phyloP scores from a whole-genome alignment of 2,113 vertebrate genomes.

The Hipposideros armiger region DNA sequence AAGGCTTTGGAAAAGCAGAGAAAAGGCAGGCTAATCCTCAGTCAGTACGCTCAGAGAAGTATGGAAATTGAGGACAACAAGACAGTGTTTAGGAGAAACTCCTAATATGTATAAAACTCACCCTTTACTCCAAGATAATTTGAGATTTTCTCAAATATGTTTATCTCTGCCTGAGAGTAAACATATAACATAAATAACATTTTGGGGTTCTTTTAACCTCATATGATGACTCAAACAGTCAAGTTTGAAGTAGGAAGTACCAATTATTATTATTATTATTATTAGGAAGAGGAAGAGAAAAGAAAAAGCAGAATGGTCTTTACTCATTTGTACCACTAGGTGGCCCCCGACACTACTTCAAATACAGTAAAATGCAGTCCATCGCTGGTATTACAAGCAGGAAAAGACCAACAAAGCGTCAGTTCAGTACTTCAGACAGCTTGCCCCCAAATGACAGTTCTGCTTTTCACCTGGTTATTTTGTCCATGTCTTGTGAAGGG shows the following conservation, averaged over 20 bases:
- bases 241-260: not conserved
- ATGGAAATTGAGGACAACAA: not conserved
- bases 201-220: not conserved
- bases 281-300: not conserved
- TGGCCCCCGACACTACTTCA: not conserved
- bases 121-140: not conserved
- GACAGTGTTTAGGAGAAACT: not conserved
- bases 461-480: not conserved
- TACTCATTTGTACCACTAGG: not conserved
- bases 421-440: not conserved
- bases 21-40: not conserved
- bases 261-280: not conserved
- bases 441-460: not conserved
- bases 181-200: not conserved
- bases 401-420: not conserved
- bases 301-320: not conserved
- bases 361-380: accelerated
- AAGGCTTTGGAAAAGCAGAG: not conserved
- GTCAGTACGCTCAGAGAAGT: too few relatives aligned
- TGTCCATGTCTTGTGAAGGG: not conserved
- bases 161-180: not conserved
- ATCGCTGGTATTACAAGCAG: not conserved
- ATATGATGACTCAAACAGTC: not conserved
- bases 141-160: not conserved
- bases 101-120: not conserved